Evolutionary conservation across 2,888 invertebrate species (phyloP).

Genomic region (Terebella lapidaria): DNA sequence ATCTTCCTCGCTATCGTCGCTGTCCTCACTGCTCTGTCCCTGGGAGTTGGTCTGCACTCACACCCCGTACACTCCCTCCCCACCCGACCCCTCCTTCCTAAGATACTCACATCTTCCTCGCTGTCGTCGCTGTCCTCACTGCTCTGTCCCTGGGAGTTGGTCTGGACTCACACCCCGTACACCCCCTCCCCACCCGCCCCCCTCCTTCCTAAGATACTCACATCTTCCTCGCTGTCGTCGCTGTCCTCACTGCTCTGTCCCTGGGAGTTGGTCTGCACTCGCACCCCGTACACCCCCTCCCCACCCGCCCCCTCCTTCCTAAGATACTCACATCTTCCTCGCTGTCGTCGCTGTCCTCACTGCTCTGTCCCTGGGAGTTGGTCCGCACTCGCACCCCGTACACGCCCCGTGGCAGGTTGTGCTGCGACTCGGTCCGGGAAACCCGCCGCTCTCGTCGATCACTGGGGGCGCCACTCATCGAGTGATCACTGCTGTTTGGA

Average conservation of each 20-base stretch:
- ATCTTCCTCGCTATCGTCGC: too few species aligned
- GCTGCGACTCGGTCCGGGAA: not conserved
- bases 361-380: not conserved
- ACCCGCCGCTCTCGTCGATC: not conserved
- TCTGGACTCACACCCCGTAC: constrained; percentile 1
- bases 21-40: too few species aligned
- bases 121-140: not conserved
- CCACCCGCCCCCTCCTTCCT: too few species aligned
- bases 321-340: not conserved
- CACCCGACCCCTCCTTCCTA: not conserved
- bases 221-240: too few species aligned
- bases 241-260: too few species aligned
- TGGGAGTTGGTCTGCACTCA: not conserved
- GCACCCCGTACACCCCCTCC: too few species aligned
- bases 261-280: too few species aligned
- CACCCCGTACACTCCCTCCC: not conserved
- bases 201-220: too few species aligned
- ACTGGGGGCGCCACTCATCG: not conserved
- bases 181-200: too few species aligned
- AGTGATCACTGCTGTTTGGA: not conserved
- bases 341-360: not conserved
- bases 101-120: not conserved
- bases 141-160: not conserved
- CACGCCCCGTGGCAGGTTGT: constrained; percentile 3
- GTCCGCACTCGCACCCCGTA: not conserved